A percentile compares a stretch with the other conserved stretches of the same genome.
Evolutionary conservation across 1,140 invertebrate species (phyloP).

Genomic region (Drosophila malerkotliana): DNA sequence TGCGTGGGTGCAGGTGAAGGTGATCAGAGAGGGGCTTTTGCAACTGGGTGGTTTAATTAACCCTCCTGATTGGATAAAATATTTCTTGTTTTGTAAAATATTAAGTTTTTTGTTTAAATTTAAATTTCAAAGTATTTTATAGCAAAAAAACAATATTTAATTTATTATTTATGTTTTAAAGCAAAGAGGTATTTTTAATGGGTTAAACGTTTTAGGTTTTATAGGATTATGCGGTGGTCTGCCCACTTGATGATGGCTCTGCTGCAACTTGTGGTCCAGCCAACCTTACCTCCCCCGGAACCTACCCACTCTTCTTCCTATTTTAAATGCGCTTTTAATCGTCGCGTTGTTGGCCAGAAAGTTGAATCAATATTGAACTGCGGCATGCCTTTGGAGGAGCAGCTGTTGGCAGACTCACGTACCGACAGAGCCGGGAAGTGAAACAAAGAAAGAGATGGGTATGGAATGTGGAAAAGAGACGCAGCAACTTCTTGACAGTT

Average conservation of each 20-base stretch:
- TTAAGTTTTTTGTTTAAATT: no score
- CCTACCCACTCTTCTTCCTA: not conserved
- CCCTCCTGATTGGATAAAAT: not conserved
- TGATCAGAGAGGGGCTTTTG: conserved; percentile 11
- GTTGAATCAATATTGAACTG: conserved; percentile 76
- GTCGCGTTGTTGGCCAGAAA: conserved; percentile 53
- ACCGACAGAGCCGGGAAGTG: conserved; percentile 14
- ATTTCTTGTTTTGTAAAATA: not conserved
- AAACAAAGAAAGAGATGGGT: not conserved
- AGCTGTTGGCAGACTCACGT: conserved; percentile 74
- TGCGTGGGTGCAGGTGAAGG: conserved; percentile 14
- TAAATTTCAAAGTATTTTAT: no score
- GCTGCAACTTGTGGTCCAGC: conserved; percentile 48
- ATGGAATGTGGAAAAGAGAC: not conserved
- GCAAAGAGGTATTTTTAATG: not conserved
- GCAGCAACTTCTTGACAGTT: conserved; percentile 68
- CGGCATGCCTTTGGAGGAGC: conserved; percentile 50
- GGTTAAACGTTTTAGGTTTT: conserved; percentile 15
- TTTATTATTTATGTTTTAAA: no score
- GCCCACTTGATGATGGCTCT: conserved; percentile 15
- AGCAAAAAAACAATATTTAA: no score
- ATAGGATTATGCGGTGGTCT: conserved; percentile 18
- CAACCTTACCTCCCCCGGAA: not conserved
- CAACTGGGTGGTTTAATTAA: not conserved
- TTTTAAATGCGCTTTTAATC: conserved; percentile 79